Conservation (phyloP, 2,888 invertebrate species). For the Tachina lurida region DNA sequence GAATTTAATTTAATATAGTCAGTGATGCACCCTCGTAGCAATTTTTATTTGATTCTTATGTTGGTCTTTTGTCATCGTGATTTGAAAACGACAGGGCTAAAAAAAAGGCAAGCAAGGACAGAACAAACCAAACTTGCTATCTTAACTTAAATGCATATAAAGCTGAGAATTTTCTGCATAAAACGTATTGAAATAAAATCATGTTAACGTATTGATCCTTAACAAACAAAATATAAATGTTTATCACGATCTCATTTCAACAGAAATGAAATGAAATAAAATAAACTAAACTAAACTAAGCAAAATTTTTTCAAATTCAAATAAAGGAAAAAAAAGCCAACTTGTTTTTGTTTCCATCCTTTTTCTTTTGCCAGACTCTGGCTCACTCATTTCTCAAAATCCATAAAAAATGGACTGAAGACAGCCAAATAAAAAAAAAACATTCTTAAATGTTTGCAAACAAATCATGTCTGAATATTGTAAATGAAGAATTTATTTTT, state of each 20-base stretch:
- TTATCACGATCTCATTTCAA: constrained; percentile 70
- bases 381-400: neutral
- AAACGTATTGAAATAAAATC: constrained; percentile 70
- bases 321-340: constrained; percentile 28
- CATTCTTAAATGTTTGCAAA: constrained; percentile 67
- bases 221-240: constrained; percentile 71
- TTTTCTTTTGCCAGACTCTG: constrained; percentile 16
- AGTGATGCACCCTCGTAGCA: neutral
- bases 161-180: constrained; percentile 30
- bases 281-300: constrained; percentile 22
- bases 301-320: constrained; percentile 44
- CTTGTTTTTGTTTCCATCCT: constrained; percentile 31
- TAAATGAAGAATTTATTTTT: constrained; percentile 71
- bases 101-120: neutral
- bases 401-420: constrained; percentile 46
- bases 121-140: constrained; percentile 35
- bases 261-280: constrained; percentile 48
- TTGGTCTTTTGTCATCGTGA: constrained; percentile 64
- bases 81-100: constrained; percentile 38
- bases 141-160: neutral
- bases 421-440: constrained; percentile 15
- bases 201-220: constrained; percentile 71
- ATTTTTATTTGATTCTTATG: constrained; percentile 24
- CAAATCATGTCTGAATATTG: constrained; percentile 71
- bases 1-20: too few relatives aligned